These are phyloP conservation scores for Gulo gulo DNA, from an alignment of 2,113 vertebrate species.

Conservation along the genomic window DNA sequence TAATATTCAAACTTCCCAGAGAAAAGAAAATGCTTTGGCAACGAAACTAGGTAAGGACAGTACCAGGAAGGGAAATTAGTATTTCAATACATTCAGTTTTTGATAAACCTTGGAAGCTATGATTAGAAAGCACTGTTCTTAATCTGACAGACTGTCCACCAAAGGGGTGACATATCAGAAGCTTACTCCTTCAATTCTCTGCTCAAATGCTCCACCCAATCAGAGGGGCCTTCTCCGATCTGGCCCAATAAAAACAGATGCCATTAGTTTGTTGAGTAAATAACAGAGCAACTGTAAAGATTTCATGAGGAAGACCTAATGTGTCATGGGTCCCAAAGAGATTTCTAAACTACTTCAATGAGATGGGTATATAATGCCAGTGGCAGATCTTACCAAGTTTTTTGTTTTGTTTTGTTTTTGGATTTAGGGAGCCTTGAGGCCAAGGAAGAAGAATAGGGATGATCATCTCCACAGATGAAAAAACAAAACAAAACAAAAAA, in stretches of 20 bases:
- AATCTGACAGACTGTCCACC: neutral
- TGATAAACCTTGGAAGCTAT: neutral
- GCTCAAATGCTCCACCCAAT: neutral
- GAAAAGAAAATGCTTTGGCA: neutral
- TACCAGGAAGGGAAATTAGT: slow-evolving; percentile 4
- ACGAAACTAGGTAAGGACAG: neutral
- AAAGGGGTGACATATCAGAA: neutral
- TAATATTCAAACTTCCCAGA: neutral
- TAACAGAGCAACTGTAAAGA: neutral
- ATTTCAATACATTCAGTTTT: neutral
- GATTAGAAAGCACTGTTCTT: neutral
- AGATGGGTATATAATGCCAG: neutral
- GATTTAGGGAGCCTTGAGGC: neutral
- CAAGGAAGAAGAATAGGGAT: neutral
- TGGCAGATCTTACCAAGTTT: neutral
- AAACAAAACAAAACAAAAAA: neutral
- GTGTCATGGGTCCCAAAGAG: neutral
- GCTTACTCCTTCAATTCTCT: neutral
- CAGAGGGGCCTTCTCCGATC: neutral
- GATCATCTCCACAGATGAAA: neutral
- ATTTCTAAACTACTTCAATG: neutral
- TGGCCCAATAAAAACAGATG: neutral
- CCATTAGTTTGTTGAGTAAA: neutral
- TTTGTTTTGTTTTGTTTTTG: neutral
- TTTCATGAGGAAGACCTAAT: neutral